These are phyloP conservation scores for Aurelia aurita DNA, from an alignment of 30 jellyfish, hydroid and myxozoan species.

Conservation along the genomic window DNA sequence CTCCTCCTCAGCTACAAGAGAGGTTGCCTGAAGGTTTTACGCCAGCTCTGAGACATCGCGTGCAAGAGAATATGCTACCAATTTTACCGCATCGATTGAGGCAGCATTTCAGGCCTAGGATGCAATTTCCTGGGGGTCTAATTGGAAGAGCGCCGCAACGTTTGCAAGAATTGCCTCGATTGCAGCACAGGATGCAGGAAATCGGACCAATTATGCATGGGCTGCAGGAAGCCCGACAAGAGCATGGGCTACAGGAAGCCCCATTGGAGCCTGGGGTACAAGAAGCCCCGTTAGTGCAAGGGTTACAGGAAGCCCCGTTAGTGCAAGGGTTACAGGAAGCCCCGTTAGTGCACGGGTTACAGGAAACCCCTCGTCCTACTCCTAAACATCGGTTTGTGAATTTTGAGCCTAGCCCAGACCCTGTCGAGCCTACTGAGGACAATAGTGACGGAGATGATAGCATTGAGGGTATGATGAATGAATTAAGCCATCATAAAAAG, in stretches of 20 bases:
- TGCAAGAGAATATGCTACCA: constrained; percentile 21
- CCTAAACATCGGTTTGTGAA: background rate
- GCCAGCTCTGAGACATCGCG: constrained; percentile 1
- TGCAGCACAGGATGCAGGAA: constrained; percentile 31
- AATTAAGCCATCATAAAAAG: constrained; percentile 45
- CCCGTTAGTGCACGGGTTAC: background rate
- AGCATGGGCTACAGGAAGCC: constrained; percentile 10
- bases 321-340: background rate
- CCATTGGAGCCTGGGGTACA: background rate
- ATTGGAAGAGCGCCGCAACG: constrained; percentile 10
- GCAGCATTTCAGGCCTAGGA: background rate
- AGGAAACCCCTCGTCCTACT: constrained; percentile 8
- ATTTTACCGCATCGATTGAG: constrained; percentile 29
- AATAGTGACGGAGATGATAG: constrained; percentile 54
- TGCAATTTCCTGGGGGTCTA: constrained; percentile 28
- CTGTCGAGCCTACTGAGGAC: constrained; percentile 8
- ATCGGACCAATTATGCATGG: constrained; percentile 3
- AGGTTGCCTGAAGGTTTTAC: constrained; percentile 8
- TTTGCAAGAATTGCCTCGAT: constrained; percentile 23
- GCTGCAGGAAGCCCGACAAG: constrained; percentile 8
- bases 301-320: constrained; percentile 8
- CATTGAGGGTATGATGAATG: constrained; percentile 68
- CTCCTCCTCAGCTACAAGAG: constrained; percentile 22
- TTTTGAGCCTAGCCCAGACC: constrained; percentile 5
- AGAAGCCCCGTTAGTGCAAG: background rate